phyloP scores from a whole-genome alignment of 2,888 invertebrate genomes.

The Drosophila dives region DNA sequence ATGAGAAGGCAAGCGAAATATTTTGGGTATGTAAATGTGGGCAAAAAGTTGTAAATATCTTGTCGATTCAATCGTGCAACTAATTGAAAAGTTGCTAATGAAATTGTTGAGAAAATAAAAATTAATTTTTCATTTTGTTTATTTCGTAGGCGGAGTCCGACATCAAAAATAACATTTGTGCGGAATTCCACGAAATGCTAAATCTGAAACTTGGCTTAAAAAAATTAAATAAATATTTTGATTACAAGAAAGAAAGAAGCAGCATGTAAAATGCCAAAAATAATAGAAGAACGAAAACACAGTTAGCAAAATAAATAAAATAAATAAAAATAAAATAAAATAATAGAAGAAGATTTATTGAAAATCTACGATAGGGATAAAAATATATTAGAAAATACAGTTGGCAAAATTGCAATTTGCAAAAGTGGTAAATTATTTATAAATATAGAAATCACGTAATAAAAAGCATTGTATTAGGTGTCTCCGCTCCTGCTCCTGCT shows the following conservation, averaged over 20 bases:
- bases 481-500: slow-evolving; percentile 11
- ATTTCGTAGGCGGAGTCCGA: not conserved
- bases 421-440: not conserved
- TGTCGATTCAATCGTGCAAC: slow-evolving; percentile 77
- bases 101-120: slow-evolving; percentile 66
- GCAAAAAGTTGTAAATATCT: slow-evolving; percentile 71
- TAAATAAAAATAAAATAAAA: too few species aligned
- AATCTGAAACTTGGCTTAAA: not conserved
- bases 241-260: not conserved
- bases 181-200: not conserved
- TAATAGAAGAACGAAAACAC: not conserved
- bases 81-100: slow-evolving; percentile 78
- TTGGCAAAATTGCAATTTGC: too few species aligned
- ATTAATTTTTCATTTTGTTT: slow-evolving; percentile 41
- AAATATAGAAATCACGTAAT: not conserved
- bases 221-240: not conserved
- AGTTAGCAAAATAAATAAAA: too few species aligned
- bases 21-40: slow-evolving; percentile 28
- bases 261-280: not conserved
- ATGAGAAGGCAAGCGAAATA: not conserved
- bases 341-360: not conserved
- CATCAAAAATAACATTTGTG: not conserved
- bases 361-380: not conserved
- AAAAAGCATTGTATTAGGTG: slow-evolving; percentile 46
- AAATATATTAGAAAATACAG: not conserved